Conservation (phyloP, 2,888 invertebrate genomes). For the Cataglyphis albicans region DNA sequence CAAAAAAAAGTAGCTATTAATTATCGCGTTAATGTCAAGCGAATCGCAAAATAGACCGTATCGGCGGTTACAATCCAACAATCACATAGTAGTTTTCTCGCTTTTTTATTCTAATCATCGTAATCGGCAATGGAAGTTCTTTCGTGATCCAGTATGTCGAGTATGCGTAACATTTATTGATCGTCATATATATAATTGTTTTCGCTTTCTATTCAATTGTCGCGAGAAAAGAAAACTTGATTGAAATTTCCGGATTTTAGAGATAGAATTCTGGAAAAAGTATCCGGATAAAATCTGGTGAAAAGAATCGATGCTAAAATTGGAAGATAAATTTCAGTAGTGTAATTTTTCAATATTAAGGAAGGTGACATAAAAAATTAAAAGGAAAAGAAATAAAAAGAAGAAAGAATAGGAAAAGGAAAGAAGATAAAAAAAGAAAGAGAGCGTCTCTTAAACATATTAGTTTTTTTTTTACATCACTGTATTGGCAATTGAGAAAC, state of each 20-base stretch:
- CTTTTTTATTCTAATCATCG: slow-evolving; percentile 54
- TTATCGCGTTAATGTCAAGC: slow-evolving; percentile 40
- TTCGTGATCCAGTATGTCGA: slow-evolving; percentile 57
- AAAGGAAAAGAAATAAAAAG: background rate
- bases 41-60: slow-evolving; percentile 40
- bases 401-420: background rate
- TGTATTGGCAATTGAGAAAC: slow-evolving; percentile 20
- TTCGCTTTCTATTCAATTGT: slow-evolving; percentile 54
- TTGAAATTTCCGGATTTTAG: background rate
- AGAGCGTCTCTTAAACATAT: background rate
- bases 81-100: slow-evolving; percentile 38
- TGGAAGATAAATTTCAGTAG: background rate
- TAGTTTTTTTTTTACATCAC: background rate
- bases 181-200: slow-evolving; percentile 59
- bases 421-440: background rate
- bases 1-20: slow-evolving; percentile 49
- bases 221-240: slow-evolving; percentile 59
- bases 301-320: slow-evolving; percentile 19
- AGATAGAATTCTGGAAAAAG: slow-evolving; percentile 1
- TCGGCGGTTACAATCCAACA: slow-evolving; percentile 33
- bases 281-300: background rate
- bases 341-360: slow-evolving; percentile 9
- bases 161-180: slow-evolving; percentile 47
- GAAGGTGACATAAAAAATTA: background rate
- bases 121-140: slow-evolving; percentile 39